phyloP scores from a whole-genome alignment of 2,113 vertebrate species.

The Pteruthius melanotis region DNA sequence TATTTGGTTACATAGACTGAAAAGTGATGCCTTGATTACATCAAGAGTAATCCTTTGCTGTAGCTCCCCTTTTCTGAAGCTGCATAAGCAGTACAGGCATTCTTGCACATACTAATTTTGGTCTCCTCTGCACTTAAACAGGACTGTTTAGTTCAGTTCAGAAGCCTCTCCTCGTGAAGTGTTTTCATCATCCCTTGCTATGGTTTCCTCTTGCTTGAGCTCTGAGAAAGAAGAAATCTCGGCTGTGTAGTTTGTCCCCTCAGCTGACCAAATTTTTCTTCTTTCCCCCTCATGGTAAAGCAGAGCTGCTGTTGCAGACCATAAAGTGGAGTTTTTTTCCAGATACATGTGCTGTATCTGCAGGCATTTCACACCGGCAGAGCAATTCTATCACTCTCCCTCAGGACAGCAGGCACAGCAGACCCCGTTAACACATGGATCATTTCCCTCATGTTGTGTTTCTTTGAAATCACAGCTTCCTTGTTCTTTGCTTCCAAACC shows the following conservation, averaged over 20 bases:
- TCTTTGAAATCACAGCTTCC: neutral
- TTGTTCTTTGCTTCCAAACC: neutral
- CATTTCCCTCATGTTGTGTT: neutral
- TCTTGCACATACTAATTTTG: neutral
- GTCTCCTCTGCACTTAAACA: neutral
- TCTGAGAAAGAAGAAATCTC: neutral
- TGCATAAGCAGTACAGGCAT: neutral
- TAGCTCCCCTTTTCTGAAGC: neutral
- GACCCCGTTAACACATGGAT: neutral
- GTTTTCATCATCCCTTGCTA: neutral
- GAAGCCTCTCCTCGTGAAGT: neutral
- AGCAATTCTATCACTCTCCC: neutral
- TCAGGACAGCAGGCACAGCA: neutral
- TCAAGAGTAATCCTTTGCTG: neutral
- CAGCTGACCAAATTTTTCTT: neutral
- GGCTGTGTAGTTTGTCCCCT: neutral
- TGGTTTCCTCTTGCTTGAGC: neutral
- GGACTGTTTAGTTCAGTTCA: neutral
- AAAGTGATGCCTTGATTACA: neutral
- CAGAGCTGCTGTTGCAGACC: neutral
- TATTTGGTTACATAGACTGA: neutral
- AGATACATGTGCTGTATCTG: neutral
- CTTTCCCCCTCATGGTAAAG: neutral
- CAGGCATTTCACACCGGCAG: accelerated
- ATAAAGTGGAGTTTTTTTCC: neutral